Percentiles rank a stretch among this genome's conserved stretches.
Conservation (phyloP, 1,140 invertebrate species). For the Cheumatopsyche charites region DNA sequence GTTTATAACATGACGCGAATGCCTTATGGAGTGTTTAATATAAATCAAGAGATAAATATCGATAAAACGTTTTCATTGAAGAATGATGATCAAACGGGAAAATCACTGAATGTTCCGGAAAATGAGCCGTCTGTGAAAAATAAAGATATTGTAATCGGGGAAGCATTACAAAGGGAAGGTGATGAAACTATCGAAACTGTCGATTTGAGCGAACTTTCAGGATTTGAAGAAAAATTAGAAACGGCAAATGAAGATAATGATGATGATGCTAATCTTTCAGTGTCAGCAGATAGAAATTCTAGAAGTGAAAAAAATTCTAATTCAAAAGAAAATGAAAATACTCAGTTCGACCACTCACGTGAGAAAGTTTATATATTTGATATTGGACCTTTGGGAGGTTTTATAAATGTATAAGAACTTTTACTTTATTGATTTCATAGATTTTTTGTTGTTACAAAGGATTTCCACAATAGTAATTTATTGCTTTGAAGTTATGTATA, state of each 20-base stretch:
- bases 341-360: background rate
- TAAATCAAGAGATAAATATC: conserved; percentile 58
- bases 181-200: background rate
- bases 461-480: no score
- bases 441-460: no score
- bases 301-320: background rate
- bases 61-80: conserved; percentile 49
- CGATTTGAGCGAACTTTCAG: background rate
- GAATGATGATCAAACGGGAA: conserved; percentile 3
- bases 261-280: background rate
- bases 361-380: conserved; percentile 12
- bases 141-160: background rate
- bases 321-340: background rate
- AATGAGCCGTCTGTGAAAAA: background rate
- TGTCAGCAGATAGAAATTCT: background rate
- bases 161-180: background rate
- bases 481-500: no score
- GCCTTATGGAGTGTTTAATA: conserved; percentile 56
- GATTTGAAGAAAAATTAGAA: no score
- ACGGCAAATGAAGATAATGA: background rate
- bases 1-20: conserved; percentile 31
- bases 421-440: no score
- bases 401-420: conserved; percentile 7
- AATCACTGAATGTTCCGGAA: background rate
- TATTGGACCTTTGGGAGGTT: conserved; percentile 21